Base-by-base conservation (phyloP, 2,888 invertebrate species). In the Thecocarcelia acutangulata region DNA sequence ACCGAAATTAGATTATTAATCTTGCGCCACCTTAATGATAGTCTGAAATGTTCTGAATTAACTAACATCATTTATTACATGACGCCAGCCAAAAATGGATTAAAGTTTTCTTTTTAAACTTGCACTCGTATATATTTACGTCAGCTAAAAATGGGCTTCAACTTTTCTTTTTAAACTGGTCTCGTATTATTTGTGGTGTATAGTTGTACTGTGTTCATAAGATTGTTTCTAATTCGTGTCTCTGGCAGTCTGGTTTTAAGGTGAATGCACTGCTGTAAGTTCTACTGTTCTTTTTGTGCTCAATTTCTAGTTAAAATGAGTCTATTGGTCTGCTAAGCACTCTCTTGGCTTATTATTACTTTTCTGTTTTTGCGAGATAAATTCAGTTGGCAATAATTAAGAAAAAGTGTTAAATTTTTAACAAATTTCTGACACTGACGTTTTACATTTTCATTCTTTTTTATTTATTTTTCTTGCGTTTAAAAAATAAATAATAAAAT, bases 251-350 rank as follows among this genome's bases (percentile, higher is more conserved):
- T 79, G 66, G 64, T 82, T 76, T 82, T 83, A 87, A 86, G 88
- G 88, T 88, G 88, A 88, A 89, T 89, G 88, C 86, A 88, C 88
- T 88, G 73, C 21, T 28, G 52, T 56, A 64, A 15, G 64, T 56
- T 74, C 74, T 74, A 48, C 44, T 48, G 63, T 46, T 58, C 58
- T 74, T 33, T 37, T 48, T 52, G 17, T 74, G 13, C 84, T 82
- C 77, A 74, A 74, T 83, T 75, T 75, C 75, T 56, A 68, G 46
- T 33, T 54, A 72, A 28, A 58, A 21, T 52, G 12, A 19, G 64
- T 48, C 63, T 74, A 50, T 66, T 21, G 6, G 15, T 61, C 44
- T 11, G 24, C 28, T 58, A 6, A 28, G 21, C 28, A 13, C 46
- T 56, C 73, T 73, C 73, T 74, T 46, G 54, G 54, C 24, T 48